Conservation (phyloP, 2,888 invertebrate species). For the Acrocyrtus sp. region DNA sequence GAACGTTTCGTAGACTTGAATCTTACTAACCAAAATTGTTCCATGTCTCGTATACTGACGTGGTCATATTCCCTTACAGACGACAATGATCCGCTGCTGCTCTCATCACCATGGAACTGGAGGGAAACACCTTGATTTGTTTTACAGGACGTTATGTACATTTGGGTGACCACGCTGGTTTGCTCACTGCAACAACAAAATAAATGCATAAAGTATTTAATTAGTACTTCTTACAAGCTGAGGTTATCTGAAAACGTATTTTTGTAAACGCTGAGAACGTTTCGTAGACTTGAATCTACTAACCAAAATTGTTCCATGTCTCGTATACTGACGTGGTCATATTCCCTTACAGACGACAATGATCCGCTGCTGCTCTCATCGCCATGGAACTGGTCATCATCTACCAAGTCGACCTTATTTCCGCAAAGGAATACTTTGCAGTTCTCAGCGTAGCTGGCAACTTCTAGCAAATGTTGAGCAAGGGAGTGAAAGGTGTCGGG, state of each 20-base stretch:
- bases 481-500: slow-evolving; percentile 91
- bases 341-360: not conserved
- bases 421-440: slow-evolving; percentile 95
- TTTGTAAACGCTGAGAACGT: no score
- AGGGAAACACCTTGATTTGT: slow-evolving; percentile 84
- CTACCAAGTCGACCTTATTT: slow-evolving; percentile 87
- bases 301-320: slow-evolving; percentile 30
- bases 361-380: not conserved
- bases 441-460: slow-evolving; percentile 93
- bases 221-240: no score
- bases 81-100: not conserved
- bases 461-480: slow-evolving; percentile 91
- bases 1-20: no score
- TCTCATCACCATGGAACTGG: slow-evolving; percentile 77
- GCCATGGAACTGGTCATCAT: slow-evolving; percentile 66
- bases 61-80: slow-evolving; percentile 15
- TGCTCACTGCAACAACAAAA: no score
- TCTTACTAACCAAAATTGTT: slow-evolving; percentile 15
- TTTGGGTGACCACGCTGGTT: slow-evolving; percentile 87
- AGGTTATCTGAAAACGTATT: no score
- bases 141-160: slow-evolving; percentile 91
- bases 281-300: no score
- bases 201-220: no score
- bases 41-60: slow-evolving; percentile 30
- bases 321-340: slow-evolving; percentile 25